Evolutionary conservation across 2,888 invertebrate genomes (phyloP), one percentile per base, ranked within the genome.

Genomic region (Sycophila texana): DNA sequence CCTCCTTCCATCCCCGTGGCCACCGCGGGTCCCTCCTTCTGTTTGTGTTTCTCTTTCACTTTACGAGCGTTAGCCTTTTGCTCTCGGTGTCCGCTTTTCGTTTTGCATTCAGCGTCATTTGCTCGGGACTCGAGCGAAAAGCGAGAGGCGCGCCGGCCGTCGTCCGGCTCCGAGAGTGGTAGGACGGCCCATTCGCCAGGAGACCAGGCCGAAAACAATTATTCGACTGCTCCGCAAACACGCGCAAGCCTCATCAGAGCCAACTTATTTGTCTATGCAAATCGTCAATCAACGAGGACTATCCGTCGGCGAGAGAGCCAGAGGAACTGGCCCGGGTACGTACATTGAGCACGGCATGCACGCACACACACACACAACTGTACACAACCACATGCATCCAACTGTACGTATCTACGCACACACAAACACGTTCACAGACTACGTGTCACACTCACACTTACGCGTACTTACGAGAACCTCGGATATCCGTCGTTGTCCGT

Each of bases 191-290:
- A 79, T 81, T 83, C 83, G 66, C 16, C 10, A 5, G 79, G 26
- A 83, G 79, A 84, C 82, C 82, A 83, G 82, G 84, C 77, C 79
- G 85, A 85, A 86, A 86, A 86, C 87, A 87, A 87, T 87, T 86
- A 84, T 84, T 84, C 83, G 81, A 84, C 84, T 82, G 83, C 82
- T 85, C 74, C 77, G 82, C 83, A 85, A 85, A 85, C 83, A 87
- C 81, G 75, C 82, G 77, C 82, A 82, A 83, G 84, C 84, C 84
- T 87, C 88, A 86, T 88, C 87, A 85, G 86, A 84, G 85, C 83
- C 82, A 84, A 87, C 89, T 87, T 89, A 89, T 89, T 90, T 90
- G 87, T 86, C 86, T 89, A 90, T 90, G 90, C 88, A 90, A 90
- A 90, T 89, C 86, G 86, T 86, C 87, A 86, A 89, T 89, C 88